phyloP scores from a whole-genome alignment of 1,140 invertebrate genomes.

The Acromyrmex charruanus region DNA sequence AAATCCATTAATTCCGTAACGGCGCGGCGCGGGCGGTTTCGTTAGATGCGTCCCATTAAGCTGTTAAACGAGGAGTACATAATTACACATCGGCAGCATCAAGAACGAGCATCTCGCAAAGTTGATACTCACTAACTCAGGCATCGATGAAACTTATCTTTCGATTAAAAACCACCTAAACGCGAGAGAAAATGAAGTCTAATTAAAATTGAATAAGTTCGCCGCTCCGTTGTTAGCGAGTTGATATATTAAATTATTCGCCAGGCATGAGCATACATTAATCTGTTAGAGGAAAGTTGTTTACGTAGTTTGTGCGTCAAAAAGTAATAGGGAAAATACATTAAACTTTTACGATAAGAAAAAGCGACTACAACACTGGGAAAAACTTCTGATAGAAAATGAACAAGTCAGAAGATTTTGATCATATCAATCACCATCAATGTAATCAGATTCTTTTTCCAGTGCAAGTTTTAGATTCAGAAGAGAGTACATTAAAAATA shows the following conservation, averaged over 20 bases:
- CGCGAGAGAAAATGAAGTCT: background rate
- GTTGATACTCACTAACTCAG: background rate
- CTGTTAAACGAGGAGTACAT: constrained; percentile 23
- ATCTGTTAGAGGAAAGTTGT: constrained; percentile 39
- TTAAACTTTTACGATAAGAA: constrained; percentile 9
- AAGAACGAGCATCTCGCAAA: background rate
- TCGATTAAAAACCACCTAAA: background rate
- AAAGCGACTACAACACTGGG: background rate
- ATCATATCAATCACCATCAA: too few relatives aligned
- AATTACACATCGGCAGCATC: constrained; percentile 28
- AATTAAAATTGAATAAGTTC: constrained; percentile 55
- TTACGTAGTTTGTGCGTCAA: background rate
- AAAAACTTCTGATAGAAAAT: too few relatives aligned
- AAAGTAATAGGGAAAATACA: background rate
- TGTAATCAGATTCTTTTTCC: too few relatives aligned
- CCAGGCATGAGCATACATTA: constrained; percentile 12
- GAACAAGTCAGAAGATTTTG: too few relatives aligned
- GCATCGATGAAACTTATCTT: constrained; percentile 14
- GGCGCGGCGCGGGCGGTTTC: constrained; percentile 17
- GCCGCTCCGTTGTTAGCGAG: background rate
- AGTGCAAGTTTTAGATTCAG: background rate
- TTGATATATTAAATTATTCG: constrained; percentile 53
- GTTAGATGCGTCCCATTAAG: constrained; percentile 48
- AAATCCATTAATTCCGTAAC: constrained; percentile 69
- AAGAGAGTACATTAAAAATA: background rate